Percentiles rank a stretch among this genome's conserved stretches.
These are phyloP conservation scores for Macrobrachium nipponense DNA, from an alignment of 1,140 invertebrate genomes.

Conservation along the genomic window DNA sequence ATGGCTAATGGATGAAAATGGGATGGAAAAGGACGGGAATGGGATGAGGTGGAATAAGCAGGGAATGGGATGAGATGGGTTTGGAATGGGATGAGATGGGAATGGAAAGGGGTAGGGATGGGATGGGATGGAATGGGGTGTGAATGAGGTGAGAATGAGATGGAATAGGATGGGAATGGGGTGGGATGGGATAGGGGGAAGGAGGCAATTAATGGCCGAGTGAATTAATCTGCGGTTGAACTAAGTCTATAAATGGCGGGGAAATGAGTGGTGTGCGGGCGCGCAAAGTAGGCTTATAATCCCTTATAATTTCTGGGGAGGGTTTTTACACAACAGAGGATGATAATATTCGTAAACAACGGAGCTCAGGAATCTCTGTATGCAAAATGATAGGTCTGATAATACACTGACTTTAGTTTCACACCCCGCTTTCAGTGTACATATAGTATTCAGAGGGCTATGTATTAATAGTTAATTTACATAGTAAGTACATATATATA, in stretches of 20 bases:
- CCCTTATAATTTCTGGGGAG: too few species aligned
- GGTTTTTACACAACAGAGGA: too few species aligned
- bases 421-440: background rate
- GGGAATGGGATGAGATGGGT: background rate
- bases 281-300: too few species aligned
- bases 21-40: background rate
- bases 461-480: background rate
- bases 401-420: too few species aligned
- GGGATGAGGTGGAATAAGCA: background rate
- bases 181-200: background rate
- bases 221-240: constrained; percentile 3
- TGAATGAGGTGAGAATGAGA: background rate
- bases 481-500: too few species aligned
- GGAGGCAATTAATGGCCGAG: background rate
- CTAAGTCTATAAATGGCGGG: too few species aligned
- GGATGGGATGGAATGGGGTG: background rate
- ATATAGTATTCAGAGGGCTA: background rate
- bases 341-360: too few species aligned
- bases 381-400: too few species aligned
- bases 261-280: background rate
- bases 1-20: background rate
- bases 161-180: background rate
- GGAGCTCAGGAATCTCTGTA: too few species aligned
- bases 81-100: background rate
- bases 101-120: background rate